Evolutionary conservation across 1,140 invertebrate genomes (phyloP).

Genomic region (Camponotus vicinus): DNA sequence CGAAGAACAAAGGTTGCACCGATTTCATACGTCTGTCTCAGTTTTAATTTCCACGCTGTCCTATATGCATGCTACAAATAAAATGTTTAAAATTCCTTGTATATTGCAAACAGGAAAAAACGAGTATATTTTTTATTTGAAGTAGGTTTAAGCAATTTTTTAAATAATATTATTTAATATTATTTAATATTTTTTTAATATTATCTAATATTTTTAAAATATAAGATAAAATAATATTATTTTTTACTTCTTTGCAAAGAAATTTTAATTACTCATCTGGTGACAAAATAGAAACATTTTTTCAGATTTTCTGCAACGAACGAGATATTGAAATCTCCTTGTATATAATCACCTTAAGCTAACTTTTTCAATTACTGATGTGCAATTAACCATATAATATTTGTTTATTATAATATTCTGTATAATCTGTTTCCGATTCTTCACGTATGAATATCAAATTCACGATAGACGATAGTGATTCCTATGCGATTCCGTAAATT

Average conservation of each 20-base stretch:
- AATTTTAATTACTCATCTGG: conserved; percentile 1
- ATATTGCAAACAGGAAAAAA: neutral
- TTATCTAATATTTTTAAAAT: no score
- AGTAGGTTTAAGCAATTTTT: neutral
- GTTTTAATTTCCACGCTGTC: conserved; percentile 41
- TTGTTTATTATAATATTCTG: conserved; percentile 4
- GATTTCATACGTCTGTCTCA: conserved; percentile 40
- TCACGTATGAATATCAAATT: conserved; percentile 16
- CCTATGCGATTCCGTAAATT: conserved; percentile 4
- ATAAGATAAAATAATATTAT: neutral
- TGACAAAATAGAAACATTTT: neutral
- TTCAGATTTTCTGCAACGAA: neutral
- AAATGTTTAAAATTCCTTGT: conserved; percentile 9
- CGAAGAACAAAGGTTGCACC: conserved; percentile 42
- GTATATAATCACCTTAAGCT: no score
- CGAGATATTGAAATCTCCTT: neutral
- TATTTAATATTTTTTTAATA: neutral
- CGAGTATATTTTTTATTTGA: neutral
- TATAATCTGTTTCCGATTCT: neutral
- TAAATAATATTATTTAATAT: no score
- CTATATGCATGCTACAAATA: neutral
- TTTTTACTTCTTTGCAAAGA: neutral
- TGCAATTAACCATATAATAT: neutral
- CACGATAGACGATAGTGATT: neutral
- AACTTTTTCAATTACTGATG: neutral